Base-by-base conservation (phyloP, 2,797 vertebrate species). In the Scolopax bukidnonensis region DNA sequence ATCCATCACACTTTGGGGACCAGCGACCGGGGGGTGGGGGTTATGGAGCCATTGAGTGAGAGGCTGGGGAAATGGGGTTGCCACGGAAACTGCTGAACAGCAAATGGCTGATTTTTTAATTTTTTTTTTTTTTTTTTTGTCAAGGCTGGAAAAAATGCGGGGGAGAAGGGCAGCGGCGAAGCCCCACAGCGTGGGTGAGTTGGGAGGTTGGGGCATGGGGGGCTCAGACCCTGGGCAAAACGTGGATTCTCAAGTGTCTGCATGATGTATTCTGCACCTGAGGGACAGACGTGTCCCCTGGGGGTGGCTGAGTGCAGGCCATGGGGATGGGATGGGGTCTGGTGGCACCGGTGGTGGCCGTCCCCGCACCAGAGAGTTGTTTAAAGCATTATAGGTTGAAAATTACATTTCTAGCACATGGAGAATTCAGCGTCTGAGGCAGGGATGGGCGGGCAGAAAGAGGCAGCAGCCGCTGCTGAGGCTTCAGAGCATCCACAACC, bases 131-230 rank as follows among this genome's bases (percentile, higher is more conserved):
- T 21, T 36, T 50, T 85, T 24, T 47, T 64, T n/a, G 63, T 87
- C 83, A 77, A 67, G 69, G 73, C 56, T 81, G 64, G 76, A 75
- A 87, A 80, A 88, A 80, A n/a, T 63, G 90, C 18, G 53, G 87
- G 89, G 84, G 89, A 92, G 93, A 93, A 91, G 93, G 94, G 90
- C 90, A 93, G 75, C 4, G 0, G 73, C 8, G 19, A 57, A 74
- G 57, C 51, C 50, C 1, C 45, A 0, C 2, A 3, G 21, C 2
- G 9, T 0, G 1, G 41, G 21, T 0, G 1, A 43, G 38, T 17
- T 1, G 5, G 23, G 43, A 50, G 33, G 19, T 21, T 12, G 33
- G 20, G 20, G 15, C 1, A 4, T 11, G 0, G 1, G 27, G 2
- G 6, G 7, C 6, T 4, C 7, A 28, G 38, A 32, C 30, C 8